Conservation (phyloP, 2,888 invertebrate species). For the Polietes domitor region DNA sequence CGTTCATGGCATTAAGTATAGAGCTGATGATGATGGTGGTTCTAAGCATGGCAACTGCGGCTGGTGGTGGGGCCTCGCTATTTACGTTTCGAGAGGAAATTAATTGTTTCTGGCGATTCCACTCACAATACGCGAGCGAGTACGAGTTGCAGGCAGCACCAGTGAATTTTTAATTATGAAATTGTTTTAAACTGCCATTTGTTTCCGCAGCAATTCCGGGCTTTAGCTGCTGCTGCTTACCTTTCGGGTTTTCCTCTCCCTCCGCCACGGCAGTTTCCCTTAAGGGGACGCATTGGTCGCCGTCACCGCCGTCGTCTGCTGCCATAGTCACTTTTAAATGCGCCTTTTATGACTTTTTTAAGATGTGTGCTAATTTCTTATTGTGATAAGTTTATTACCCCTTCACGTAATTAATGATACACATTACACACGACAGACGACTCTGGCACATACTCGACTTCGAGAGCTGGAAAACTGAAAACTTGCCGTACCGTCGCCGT, state of each 20-base stretch:
- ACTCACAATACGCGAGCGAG: slow-evolving; percentile 35
- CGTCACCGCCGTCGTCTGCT: not conserved
- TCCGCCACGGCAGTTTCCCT: not conserved
- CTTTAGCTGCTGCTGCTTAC: not conserved
- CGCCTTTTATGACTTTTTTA: slow-evolving; percentile 62
- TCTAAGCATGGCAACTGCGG: slow-evolving; percentile 57
- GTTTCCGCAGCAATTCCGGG: slow-evolving; percentile 12
- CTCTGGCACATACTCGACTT: not conserved
- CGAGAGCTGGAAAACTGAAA: not conserved
- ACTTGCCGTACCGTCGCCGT: slow-evolving; percentile 34
- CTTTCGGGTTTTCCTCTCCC: not conserved
- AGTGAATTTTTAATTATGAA: slow-evolving; percentile 63
- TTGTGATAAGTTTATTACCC: slow-evolving; percentile 68
- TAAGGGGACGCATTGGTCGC: slow-evolving; percentile 34
- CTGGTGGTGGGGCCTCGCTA: not conserved
- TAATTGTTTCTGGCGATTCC: slow-evolving; percentile 63
- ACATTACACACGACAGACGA: slow-evolving; percentile 47
- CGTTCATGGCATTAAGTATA: slow-evolving; percentile 60
- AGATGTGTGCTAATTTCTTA: slow-evolving; percentile 67
- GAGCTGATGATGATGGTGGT: slow-evolving; percentile 35
- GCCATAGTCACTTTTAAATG: slow-evolving; percentile 58
- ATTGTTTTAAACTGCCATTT: slow-evolving; percentile 47
- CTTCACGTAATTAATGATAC: slow-evolving; percentile 65
- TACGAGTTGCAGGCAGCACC: not conserved
- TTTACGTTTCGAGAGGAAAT: slow-evolving; percentile 47